A percentile compares a stretch with the other conserved stretches of the same genome.
phyloP scores from a whole-genome alignment of 1,140 invertebrate species.

The Tetramorium simillimum region DNA sequence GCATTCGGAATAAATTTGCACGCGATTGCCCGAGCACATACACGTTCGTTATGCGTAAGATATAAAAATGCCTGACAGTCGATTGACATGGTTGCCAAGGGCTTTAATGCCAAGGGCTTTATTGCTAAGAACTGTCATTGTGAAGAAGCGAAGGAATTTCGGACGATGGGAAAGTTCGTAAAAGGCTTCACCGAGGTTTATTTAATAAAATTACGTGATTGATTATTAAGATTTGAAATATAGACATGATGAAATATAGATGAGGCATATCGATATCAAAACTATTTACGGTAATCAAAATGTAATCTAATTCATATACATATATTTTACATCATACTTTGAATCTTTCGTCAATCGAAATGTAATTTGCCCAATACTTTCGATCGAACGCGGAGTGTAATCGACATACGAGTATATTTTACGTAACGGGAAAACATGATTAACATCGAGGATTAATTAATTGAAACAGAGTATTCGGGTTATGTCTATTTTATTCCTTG shows the following conservation, averaged over 20 bases:
- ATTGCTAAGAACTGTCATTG: neutral
- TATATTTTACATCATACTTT: too few species aligned
- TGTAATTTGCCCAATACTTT: too few species aligned
- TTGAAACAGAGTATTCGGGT: too few species aligned
- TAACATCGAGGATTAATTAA: too few species aligned
- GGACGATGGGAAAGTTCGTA: neutral
- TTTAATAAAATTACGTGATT: neutral
- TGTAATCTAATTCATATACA: too few species aligned
- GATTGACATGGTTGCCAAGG: slow-evolving; percentile 10
- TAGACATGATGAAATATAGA: neutral
- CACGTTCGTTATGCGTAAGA: slow-evolving; percentile 1
- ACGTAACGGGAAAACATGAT: too few species aligned
- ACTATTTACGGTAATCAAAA: neutral
- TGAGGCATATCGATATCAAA: neutral
- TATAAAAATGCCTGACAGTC: slow-evolving; percentile 17
- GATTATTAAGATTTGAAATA: neutral
- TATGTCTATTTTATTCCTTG: too few species aligned
- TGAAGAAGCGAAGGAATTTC: slow-evolving; percentile 11
- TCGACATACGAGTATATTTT: too few species aligned
- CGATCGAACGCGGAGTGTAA: too few species aligned
- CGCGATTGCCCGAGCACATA: slow-evolving; percentile 48
- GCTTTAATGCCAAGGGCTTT: slow-evolving; percentile 6
- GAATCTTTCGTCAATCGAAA: too few species aligned
- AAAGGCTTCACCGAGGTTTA: neutral
- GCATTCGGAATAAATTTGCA: slow-evolving; percentile 76